phyloP scores from a whole-genome alignment of 2,113 vertebrate species.

The Grus americana region DNA sequence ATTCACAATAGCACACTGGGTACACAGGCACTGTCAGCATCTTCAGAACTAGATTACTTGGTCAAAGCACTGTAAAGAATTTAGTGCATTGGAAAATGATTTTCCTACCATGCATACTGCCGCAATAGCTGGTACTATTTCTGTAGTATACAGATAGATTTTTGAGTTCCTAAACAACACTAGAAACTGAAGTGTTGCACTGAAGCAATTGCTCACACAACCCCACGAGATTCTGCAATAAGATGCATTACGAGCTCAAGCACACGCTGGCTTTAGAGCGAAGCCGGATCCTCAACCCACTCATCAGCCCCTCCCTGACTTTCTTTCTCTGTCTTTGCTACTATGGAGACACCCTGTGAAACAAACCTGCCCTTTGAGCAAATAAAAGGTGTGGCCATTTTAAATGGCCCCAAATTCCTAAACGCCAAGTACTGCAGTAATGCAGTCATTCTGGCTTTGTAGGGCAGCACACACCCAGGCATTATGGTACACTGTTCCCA shows the following conservation, averaged over 20 bases:
- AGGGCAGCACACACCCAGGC: conserved; percentile 40
- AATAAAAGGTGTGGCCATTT: conserved; percentile 63
- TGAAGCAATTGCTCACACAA: background rate
- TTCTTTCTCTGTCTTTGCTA: background rate
- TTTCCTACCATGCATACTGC: fast-evolving
- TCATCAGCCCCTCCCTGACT: background rate
- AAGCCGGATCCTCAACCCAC: background rate
- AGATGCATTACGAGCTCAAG: fast-evolving
- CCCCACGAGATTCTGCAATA: fast-evolving
- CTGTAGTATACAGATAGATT: background rate
- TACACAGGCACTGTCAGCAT: background rate
- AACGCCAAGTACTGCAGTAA: conserved; percentile 38
- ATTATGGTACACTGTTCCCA: background rate
- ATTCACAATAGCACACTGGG: background rate
- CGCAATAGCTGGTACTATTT: background rate
- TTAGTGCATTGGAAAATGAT: fast-evolving
- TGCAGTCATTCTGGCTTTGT: conserved; percentile 51
- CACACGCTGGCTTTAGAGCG: background rate
- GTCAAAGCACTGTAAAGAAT: background rate
- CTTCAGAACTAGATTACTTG: background rate
- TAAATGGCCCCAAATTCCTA: conserved; percentile 45
- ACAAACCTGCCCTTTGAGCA: conserved; percentile 63
- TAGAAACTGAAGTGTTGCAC: background rate
- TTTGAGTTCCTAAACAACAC: background rate
- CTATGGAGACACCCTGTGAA: conserved; percentile 62